Conservation (phyloP, 2,113 vertebrate species). For the Bothrops jararaca region DNA sequence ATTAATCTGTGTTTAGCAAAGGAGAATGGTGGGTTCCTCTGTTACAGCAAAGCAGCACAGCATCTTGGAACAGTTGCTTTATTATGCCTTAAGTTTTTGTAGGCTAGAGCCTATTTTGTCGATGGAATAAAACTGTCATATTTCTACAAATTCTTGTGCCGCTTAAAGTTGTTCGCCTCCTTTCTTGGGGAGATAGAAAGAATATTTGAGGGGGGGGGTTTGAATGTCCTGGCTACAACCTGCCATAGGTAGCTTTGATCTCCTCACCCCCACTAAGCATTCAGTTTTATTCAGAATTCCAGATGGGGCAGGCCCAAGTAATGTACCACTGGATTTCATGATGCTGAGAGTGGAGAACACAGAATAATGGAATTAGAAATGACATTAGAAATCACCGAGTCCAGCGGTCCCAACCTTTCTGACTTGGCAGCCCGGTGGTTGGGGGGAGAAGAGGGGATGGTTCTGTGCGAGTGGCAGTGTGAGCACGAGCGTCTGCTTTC, state of each 20-base stretch:
- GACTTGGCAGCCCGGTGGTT: background rate
- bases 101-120: background rate
- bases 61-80: background rate
- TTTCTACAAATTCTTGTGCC: background rate
- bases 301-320: background rate
- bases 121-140: background rate
- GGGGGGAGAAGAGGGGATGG: background rate
- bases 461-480: background rate
- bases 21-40: no score
- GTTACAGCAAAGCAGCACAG: background rate
- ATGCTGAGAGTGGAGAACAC: background rate
- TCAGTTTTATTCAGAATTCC: background rate
- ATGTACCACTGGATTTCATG: background rate
- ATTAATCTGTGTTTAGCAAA: background rate
- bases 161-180: background rate
- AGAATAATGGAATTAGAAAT: background rate
- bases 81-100: background rate
- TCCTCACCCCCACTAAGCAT: background rate
- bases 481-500: no score
- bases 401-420: background rate
- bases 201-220: no score
- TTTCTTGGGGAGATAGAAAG: background rate
- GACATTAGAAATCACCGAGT: background rate
- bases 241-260: background rate
- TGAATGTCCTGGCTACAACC: background rate